Evolutionary conservation across 2,888 invertebrate species (phyloP), one percentile per base, ranked within the genome.

Genomic region (Mesorhabditis spiculigera): DNA sequence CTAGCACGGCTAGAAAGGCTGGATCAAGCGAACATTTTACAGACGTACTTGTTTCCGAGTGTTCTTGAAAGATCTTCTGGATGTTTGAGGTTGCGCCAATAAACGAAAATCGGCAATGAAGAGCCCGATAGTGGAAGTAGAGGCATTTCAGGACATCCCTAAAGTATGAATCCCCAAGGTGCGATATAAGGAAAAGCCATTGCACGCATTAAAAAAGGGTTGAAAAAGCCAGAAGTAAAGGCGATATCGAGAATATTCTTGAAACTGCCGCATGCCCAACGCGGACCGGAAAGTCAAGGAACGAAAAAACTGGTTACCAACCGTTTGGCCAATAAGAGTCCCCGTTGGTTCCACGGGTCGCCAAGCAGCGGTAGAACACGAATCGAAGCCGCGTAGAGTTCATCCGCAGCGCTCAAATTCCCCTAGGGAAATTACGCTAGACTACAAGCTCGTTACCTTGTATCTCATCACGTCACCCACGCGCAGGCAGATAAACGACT

Each of bases 381-480:
- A 16, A 75, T 28, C 5, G 78, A 71, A 8, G 44, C 63, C 43
- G 72, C 68, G 66, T 79, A 79, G 13, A 71, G 71, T 5, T 73
- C 63, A 44, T 68, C 67, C 3, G 78, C 71, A 5, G 43, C 28
- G 28, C 28, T 28, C 28, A 28, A 28, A 28, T 28, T 28, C 28
- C 28, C 28, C 28, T 28, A 28, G 28, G 28, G 28, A 28, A 28
- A 28, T 28, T 28, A 28, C 3, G 28, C 28, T 28, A 28, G 28
- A 28, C 28, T 28, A 28, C 41, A 50, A 64, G 41, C 63, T 50
- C 8, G 67, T 43, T 3, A 75, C 77, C 71, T 77, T 79, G 63
- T 79, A 79, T 72, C 79, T 70, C 67, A 74, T 67, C 43, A 79
- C 66, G 71, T 79, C 79, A 5, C 79, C 79, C 71, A 79, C 68